phyloP scores from a whole-genome alignment of 2,888 invertebrate species.

The Ornithoptera alexandrae region DNA sequence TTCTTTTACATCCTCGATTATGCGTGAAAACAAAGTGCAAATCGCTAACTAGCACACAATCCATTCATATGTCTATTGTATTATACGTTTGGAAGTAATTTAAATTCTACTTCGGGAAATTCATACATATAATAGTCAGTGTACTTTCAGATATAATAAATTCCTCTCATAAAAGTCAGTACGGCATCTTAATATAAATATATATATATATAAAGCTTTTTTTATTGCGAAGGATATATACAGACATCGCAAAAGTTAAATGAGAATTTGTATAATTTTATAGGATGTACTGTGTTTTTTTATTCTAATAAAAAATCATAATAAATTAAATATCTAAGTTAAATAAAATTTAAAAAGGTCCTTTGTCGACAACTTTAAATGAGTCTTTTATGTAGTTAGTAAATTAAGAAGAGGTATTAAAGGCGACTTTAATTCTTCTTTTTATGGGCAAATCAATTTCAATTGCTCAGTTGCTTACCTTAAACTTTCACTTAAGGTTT shows the following conservation, averaged over 20 bases:
- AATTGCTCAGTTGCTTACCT: too few species aligned
- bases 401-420: too few species aligned
- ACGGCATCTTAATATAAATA: neutral
- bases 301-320: too few species aligned
- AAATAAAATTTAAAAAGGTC: too few species aligned
- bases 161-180: neutral
- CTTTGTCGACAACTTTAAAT: too few species aligned
- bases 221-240: neutral
- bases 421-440: too few species aligned
- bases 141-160: neutral
- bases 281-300: neutral
- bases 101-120: neutral
- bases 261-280: neutral
- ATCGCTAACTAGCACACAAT: conserved; percentile 18
- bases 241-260: neutral
- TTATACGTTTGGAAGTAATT: neutral
- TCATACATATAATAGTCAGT: neutral
- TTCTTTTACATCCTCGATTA: conserved; percentile 19
- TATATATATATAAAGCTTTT: neutral
- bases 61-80: conserved; percentile 17
- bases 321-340: too few species aligned
- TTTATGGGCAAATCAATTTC: too few species aligned
- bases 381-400: too few species aligned
- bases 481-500: too few species aligned
- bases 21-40: conserved; percentile 27